Evolutionary conservation across 2,797 vertebrate species (phyloP).

Genomic region (Gambelia wislizenii): DNA sequence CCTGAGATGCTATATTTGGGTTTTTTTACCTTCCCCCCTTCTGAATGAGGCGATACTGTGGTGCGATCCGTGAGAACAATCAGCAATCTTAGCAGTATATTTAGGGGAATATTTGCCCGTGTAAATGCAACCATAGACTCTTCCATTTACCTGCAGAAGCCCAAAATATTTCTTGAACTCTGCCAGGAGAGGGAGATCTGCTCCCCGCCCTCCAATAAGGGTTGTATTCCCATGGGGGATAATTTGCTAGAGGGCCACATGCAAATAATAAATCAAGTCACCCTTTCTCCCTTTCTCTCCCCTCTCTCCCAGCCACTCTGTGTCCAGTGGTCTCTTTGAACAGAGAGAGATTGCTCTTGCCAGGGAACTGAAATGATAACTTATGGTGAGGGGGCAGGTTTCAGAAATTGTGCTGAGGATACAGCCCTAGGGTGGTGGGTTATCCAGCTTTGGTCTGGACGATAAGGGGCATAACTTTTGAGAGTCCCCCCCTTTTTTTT

Average conservation of each 20-base stretch:
- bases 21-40: too few species aligned
- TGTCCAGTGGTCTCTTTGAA: neutral
- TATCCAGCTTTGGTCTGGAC: neutral
- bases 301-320: rapidly evolving
- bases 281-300: neutral
- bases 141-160: neutral
- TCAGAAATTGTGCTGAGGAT: neutral
- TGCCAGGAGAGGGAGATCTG: neutral
- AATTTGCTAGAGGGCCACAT: neutral
- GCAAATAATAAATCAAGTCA: neutral
- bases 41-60: too few species aligned
- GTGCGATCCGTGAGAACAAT: too few species aligned
- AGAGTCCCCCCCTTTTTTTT: neutral
- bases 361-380: neutral
- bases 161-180: neutral
- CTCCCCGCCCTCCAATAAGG: neutral
- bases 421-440: neutral
- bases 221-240: neutral
- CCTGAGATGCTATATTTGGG: too few species aligned
- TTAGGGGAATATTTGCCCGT: too few species aligned
- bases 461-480: neutral
- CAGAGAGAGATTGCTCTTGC: neutral
- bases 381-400: neutral
- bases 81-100: too few species aligned
- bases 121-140: too few species aligned